Evolutionary conservation across 2,888 invertebrate species (phyloP).

Genomic region (Cerastis leucographa): DNA sequence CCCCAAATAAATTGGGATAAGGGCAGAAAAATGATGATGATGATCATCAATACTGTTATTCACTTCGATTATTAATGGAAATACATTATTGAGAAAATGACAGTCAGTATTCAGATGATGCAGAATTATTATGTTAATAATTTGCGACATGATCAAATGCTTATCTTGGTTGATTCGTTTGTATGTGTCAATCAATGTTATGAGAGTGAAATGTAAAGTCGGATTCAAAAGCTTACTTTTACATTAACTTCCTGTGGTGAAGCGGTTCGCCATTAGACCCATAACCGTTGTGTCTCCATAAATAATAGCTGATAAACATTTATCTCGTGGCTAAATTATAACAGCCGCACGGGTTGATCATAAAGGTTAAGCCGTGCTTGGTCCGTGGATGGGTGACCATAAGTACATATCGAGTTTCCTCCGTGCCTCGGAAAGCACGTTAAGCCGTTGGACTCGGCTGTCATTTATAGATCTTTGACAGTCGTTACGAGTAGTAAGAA

Average conservation of each 20-base stretch:
- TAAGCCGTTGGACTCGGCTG: too few species aligned
- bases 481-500: too few species aligned
- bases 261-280: constrained; percentile 1
- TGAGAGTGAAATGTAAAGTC: not conserved
- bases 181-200: constrained; percentile 9
- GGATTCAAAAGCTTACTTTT: not conserved
- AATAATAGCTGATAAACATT: constrained; percentile 26
- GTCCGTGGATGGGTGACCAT: too few species aligned
- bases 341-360: too few species aligned
- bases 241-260: constrained; percentile 10
- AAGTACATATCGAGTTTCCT: too few species aligned
- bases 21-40: too few species aligned
- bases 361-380: too few species aligned
- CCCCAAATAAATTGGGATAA: too few species aligned
- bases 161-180: not conserved
- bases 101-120: not conserved
- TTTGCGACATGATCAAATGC: constrained; percentile 6
- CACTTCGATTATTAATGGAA: constrained; percentile 3
- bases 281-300: constrained; percentile 27
- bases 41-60: not conserved
- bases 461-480: too few species aligned
- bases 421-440: too few species aligned
- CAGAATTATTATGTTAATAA: not conserved
- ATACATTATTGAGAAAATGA: constrained; percentile 1
- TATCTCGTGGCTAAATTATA: too few species aligned